Conservation (phyloP, 2,113 vertebrate genomes). For the Laticauda laticaudata region DNA sequence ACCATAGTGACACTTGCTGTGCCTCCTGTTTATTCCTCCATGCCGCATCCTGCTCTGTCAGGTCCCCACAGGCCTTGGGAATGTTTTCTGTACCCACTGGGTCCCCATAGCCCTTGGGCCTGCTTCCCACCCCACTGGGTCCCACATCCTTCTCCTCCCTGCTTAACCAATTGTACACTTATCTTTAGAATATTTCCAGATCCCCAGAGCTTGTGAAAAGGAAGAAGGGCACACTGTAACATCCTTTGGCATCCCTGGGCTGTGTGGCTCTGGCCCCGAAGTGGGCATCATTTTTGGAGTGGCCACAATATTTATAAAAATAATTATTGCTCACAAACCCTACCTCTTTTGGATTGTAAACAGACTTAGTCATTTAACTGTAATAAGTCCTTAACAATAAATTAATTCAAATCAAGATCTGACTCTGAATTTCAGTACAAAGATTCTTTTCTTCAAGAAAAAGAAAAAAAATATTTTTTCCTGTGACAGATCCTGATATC, state of each 20-base stretch:
- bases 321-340: constrained; percentile 54
- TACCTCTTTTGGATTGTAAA: constrained; percentile 17
- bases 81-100: background rate
- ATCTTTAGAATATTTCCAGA: background rate
- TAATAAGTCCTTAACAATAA: background rate
- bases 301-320: constrained; percentile 64
- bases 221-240: accelerated
- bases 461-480: background rate
- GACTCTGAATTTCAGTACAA: background rate
- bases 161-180: background rate
- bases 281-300: background rate
- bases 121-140: background rate
- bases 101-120: background rate
- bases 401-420: background rate
- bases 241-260: background rate
- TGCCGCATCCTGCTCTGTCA: background rate
- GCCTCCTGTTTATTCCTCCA: background rate
- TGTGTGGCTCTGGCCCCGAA: background rate
- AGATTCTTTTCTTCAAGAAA: background rate
- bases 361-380: background rate
- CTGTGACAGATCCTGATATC: background rate
- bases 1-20: too few relatives aligned
- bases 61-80: background rate
- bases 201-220: background rate
- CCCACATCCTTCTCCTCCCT: background rate